Percentiles rank a stretch among this genome's conserved stretches.
phyloP scores from a whole-genome alignment of 2,888 invertebrate species.

The Ochropacha duplaris region DNA sequence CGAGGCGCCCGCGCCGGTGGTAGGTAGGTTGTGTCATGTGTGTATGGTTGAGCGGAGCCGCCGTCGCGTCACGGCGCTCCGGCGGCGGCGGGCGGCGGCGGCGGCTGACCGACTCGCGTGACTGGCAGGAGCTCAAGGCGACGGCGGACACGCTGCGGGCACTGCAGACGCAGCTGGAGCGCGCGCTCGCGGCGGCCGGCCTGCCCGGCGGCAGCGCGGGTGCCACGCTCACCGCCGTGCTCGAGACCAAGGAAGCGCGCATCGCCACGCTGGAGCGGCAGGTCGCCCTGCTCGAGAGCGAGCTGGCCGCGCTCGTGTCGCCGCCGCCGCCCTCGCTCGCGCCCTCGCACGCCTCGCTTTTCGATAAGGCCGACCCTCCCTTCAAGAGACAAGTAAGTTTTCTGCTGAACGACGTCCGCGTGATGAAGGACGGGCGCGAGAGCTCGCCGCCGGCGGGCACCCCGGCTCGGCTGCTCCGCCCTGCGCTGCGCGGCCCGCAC shows the following conservation, averaged over 20 bases:
- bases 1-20: constrained; percentile 56
- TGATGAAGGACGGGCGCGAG: constrained; percentile 87
- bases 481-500: constrained; percentile 45
- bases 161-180: constrained; percentile 91
- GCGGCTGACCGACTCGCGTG: constrained; percentile 67
- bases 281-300: constrained; percentile 90
- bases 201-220: constrained; percentile 81
- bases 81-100: constrained; percentile 67
- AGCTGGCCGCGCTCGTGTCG: constrained; percentile 83
- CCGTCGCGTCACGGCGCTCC: constrained; percentile 46
- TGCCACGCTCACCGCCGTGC: constrained; percentile 89
- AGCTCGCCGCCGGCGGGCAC: constrained; percentile 57
- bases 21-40: constrained; percentile 46
- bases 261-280: constrained; percentile 94
- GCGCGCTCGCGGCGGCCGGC: constrained; percentile 85
- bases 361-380: constrained; percentile 85
- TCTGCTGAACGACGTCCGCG: constrained; percentile 90
- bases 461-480: constrained; percentile 42
- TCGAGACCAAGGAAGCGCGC: constrained; percentile 93
- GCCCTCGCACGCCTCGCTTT: constrained; percentile 82
- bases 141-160: constrained; percentile 93
- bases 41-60: constrained; percentile 44
- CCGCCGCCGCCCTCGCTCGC: constrained; percentile 79
- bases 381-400: constrained; percentile 94
- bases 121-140: constrained; percentile 90